Percentiles rank a stretch among this genome's conserved stretches.
These are phyloP conservation scores for Setipinna tenuifilis DNA, from an alignment of 2,797 vertebrate species.

Conservation along the genomic window DNA sequence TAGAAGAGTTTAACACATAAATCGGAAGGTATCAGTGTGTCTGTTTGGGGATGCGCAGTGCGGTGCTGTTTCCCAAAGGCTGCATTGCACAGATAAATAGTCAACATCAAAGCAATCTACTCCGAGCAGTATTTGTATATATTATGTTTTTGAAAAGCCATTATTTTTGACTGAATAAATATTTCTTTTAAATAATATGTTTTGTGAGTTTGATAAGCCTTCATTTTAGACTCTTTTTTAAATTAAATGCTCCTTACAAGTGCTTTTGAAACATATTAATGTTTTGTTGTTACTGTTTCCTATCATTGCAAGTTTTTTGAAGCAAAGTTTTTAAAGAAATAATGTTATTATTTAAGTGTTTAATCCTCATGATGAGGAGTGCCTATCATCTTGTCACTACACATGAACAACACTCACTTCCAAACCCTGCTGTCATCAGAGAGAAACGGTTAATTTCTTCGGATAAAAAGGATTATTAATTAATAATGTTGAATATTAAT, in stretches of 20 bases:
- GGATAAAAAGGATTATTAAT: not conserved
- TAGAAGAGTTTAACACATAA: not conserved
- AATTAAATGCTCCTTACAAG: not conserved
- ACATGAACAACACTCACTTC: not conserved
- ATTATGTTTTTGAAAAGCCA: slow-evolving; percentile 30
- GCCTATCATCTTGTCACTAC: not conserved
- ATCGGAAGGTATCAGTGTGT: slow-evolving; percentile 29
- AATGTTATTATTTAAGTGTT: not conserved
- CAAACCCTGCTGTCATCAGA: not conserved
- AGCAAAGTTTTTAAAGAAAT: not conserved
- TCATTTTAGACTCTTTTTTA: not conserved
- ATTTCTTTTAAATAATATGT: not conserved
- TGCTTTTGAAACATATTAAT: not conserved
- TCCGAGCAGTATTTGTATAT: slow-evolving; percentile 32
- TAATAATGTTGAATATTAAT: no score
- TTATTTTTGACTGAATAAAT: slow-evolving; percentile 33
- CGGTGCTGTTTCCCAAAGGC: slow-evolving; percentile 32
- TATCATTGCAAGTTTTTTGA: not conserved
- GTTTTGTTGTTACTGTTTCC: slow-evolving; percentile 7
- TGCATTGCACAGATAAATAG: slow-evolving; percentile 33
- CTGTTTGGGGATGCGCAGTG: slow-evolving; percentile 32
- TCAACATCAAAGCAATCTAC: slow-evolving; percentile 39
- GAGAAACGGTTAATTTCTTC: not conserved
- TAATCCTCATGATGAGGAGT: not conserved
- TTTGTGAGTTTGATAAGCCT: slow-evolving; percentile 25